These are phyloP conservation scores for Coranthus polyacanthus DNA, from an alignment of 2,797 vertebrate species.

Conservation along the genomic window DNA sequence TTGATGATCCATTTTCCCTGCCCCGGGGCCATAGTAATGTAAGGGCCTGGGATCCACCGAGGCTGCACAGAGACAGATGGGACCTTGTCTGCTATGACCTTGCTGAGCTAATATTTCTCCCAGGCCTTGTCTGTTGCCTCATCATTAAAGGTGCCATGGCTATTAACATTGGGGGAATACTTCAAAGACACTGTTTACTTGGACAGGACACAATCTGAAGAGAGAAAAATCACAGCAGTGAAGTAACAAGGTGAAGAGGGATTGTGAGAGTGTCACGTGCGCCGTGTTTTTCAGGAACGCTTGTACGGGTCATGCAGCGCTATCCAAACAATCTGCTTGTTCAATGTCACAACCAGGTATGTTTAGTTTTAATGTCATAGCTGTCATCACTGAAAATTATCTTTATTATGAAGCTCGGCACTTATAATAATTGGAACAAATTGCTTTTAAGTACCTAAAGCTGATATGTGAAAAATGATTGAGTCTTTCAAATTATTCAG, in stretches of 20 bases:
- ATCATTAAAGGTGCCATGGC: constrained; percentile 78
- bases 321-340: constrained; percentile 10
- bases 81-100: constrained; percentile 83
- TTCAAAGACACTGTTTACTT: constrained; percentile 76
- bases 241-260: constrained; percentile 50
- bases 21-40: constrained; percentile 78
- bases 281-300: constrained; percentile 2
- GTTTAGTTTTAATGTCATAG: too few relatives aligned
- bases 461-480: too few relatives aligned
- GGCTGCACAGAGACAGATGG: constrained; percentile 84
- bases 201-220: constrained; percentile 61
- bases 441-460: too few relatives aligned
- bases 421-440: too few relatives aligned
- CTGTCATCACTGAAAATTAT: too few relatives aligned
- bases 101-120: constrained; percentile 81
- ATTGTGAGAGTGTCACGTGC: constrained; percentile 24
- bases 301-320: neutral
- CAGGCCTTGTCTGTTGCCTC: constrained; percentile 79
- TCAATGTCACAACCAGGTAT: neutral
- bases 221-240: constrained; percentile 48
- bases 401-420: too few relatives aligned
- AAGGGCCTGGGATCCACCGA: constrained; percentile 74
- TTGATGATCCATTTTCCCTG: constrained; percentile 83
- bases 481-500: too few relatives aligned
- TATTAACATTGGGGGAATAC: constrained; percentile 77